phyloP scores from a whole-genome alignment of 2,888 invertebrate genomes.

The Hofmannophila pseudospretella region DNA sequence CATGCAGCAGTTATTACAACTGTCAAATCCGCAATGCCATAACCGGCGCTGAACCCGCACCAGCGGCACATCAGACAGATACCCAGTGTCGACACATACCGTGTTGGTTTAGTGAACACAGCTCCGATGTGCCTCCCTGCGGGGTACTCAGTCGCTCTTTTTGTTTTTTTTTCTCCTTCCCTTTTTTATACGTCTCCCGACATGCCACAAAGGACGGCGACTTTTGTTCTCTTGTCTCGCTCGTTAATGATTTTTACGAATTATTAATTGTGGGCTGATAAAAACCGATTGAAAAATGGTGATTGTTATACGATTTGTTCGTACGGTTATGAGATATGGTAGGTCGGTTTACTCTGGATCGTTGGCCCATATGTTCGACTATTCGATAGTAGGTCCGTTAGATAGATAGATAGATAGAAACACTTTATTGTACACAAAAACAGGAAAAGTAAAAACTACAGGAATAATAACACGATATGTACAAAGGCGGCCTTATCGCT shows the following conservation, averaged over 20 bases:
- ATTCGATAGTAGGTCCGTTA: too few species aligned
- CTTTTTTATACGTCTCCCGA: constrained; percentile 49
- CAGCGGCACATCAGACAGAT: constrained; percentile 35
- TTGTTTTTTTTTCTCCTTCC: constrained; percentile 40
- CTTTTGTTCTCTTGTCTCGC: constrained; percentile 73
- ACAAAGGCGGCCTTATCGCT: too few species aligned
- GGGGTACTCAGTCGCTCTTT: constrained; percentile 40
- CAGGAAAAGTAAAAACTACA: too few species aligned
- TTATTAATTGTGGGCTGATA: constrained; percentile 72
- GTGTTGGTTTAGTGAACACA: constrained; percentile 61
- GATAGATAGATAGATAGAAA: too few species aligned
- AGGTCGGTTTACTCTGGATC: constrained; percentile 2
- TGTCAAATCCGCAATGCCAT: constrained; percentile 7
- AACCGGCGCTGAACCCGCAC: neutral
- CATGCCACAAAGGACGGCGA: constrained; percentile 70
- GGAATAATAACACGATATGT: too few species aligned
- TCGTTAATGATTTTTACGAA: constrained; percentile 75
- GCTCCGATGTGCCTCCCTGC: constrained; percentile 44
- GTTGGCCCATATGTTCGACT: constrained; percentile 10
- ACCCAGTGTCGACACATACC: constrained; percentile 57
- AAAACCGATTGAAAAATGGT: constrained; percentile 71
- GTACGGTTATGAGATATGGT: constrained; percentile 13
- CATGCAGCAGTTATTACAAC: neutral
- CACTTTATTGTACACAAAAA: too few species aligned
- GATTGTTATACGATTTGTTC: constrained; percentile 50